Percentiles rank a stretch among this genome's conserved stretches.
These are phyloP conservation scores for Druon quercuslanigerum DNA, from an alignment of 1,140 invertebrate genomes.

Conservation along the genomic window DNA sequence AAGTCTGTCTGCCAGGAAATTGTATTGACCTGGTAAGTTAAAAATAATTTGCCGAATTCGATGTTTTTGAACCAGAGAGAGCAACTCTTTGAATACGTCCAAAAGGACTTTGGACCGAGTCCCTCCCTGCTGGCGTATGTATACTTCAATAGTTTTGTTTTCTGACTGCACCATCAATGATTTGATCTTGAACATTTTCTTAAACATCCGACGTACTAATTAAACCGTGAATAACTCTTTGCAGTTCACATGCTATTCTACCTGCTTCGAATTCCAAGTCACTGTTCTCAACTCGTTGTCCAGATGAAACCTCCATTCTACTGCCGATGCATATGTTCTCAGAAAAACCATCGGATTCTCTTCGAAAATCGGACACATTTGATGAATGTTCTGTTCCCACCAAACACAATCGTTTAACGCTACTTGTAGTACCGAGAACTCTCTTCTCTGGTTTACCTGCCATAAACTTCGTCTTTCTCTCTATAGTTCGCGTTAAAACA, in stretches of 20 bases:
- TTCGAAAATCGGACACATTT: constrained; percentile 45
- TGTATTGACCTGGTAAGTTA: constrained; percentile 50
- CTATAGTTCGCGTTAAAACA: no score
- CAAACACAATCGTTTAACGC: constrained; percentile 45
- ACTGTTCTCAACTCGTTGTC: constrained; percentile 45
- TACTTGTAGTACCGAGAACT: constrained; percentile 18
- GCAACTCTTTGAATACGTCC: no score
- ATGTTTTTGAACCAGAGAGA: no score
- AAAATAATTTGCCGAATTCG: constrained; percentile 39
- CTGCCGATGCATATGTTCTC: constrained; percentile 59
- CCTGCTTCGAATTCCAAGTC: constrained; percentile 48
- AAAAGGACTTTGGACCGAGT: constrained; percentile 36
- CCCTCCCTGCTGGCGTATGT: constrained; percentile 52
- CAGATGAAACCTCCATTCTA: constrained; percentile 57
- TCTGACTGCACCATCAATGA: constrained; percentile 60
- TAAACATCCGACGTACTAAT: constrained; percentile 45
- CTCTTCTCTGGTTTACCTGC: constrained; percentile 35
- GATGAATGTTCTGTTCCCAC: constrained; percentile 44
- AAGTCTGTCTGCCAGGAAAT: constrained; percentile 47
- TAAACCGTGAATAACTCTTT: constrained; percentile 62
- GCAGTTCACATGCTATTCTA: constrained; percentile 53
- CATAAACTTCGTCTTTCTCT: constrained; percentile 29
- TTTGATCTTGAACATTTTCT: constrained; percentile 37
- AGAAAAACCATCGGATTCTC: constrained; percentile 49
- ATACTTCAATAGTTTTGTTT: constrained; percentile 59